Evolutionary conservation across 2,888 invertebrate genomes (phyloP), one percentile per base, ranked within the genome.

Genomic region (Trichogramma dendrolimi): DNA sequence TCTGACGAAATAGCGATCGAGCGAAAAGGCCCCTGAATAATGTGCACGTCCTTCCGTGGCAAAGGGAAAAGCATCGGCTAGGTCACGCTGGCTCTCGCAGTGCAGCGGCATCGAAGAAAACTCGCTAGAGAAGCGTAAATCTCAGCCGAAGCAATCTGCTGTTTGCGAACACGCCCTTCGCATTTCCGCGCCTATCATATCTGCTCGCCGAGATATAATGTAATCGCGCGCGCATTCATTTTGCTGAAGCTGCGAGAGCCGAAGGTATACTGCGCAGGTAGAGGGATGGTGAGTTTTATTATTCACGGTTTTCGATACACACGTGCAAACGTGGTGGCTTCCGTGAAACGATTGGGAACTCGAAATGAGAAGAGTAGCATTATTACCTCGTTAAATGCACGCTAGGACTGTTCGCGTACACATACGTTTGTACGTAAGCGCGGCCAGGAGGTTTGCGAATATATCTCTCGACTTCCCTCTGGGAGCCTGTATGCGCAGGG

Each of bases 321-420:
- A 54, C 62, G 61, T 49, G 55, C 61, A 65, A 66, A 66, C 67
- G 66, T 59, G 68, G 27, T 27, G 27, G 27, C 27, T 72, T 71
- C 68, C 68, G 64, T 67, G 68, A 72, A 70, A 63, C 67, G 68
- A 71, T 70, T 66, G 67, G 39, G 63, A 69, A 68, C 66, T 61
- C 61, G 60, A 65, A 67, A 71, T 69, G 66, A 71, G 70, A 64
- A 63, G 56, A 65, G 60, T 62, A 65, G 60, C 64, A 61, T 66
- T 60, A 68, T 66, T 69, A 71, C 60, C 65, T 67, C 66, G 68
- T 70, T 68, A 67, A 69, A 71, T 64, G 68, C 65, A 60, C 63
- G 42, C 47, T 57, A 51, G 39, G 39, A 39, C 27, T 14, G 27
- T 27, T 27, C 27, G 27, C 27, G 27, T 27, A 27, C 27, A 27